Evolutionary conservation across 2,797 vertebrate species (phyloP), one percentile per base, ranked within the genome.

Genomic region (Chaunax sp.): DNA sequence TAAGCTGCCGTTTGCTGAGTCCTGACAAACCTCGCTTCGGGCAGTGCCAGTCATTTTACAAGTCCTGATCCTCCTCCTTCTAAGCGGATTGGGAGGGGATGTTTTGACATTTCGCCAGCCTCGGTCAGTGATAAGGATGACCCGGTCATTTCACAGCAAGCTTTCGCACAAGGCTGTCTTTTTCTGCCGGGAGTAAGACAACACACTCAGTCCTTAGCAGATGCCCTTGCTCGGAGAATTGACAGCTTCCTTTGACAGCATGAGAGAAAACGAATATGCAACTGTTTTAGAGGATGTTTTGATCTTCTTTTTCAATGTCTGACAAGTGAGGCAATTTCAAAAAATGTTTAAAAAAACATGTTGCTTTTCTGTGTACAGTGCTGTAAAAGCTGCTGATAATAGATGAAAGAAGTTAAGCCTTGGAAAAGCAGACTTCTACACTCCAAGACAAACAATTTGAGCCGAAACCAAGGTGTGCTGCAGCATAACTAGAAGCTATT

Each of bases 61-160:
- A 85, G 72, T 71, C 77, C 81, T 86, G 84, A 90, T 84, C 81
- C 76, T 79, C 81, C 76, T 78, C 58, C 77, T 75, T 60, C 78
- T 88, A 87, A 90, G 87, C 72, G 69, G 89, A 90, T 89, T 83
- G 76, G 46, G 75, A 61, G 64, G 64, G 60, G 46, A 51, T 69
- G 72, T 87, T 83, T 84, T 85, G 86, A 87, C 81, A 38, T 75
- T 78, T 68, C 62, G 63, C 80, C 81, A 77, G 72, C 57, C 37
- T 61, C 13, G 75, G 86, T 84, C 77, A 81, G 78, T 59, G 89
- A 91, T 90, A 90, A 89, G 84, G 51, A 72, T 80, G 87, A 89
- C 87, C 88, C 59, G 76, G 86, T 89, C 86, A 77, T 61, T 68
- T 82, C 84, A 44, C 80, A 84, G 85, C 72, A 57, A 72, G 83